A percentile compares a stretch with the other conserved stretches of the same genome.
phyloP scores from a whole-genome alignment of 2,888 invertebrate genomes.

The Aquatica leii region DNA sequence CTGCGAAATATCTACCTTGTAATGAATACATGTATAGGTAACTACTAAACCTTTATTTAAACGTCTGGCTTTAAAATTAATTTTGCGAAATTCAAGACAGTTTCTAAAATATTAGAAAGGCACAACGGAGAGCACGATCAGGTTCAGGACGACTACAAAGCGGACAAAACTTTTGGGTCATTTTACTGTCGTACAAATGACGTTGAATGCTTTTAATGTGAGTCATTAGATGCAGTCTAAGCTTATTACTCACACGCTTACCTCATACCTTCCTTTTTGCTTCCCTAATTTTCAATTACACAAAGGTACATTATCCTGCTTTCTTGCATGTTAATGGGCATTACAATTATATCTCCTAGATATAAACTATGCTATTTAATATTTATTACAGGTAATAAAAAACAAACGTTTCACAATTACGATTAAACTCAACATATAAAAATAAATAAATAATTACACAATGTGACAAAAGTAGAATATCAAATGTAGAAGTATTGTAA shows the following conservation, averaged over 20 bases:
- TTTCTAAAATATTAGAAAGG: no score
- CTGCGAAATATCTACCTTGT: slow-evolving; percentile 19
- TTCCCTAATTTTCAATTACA: slow-evolving; percentile 47
- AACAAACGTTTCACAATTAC: no score
- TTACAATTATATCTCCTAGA: no score
- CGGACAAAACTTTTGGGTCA: no score
- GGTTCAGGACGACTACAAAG: no score
- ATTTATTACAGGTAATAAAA: no score
- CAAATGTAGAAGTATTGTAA: no score
- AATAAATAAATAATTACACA: no score
- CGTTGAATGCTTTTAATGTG: slow-evolving; percentile 36
- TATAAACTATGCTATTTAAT: no score
- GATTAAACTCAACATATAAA: no score
- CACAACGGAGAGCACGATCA: not conserved
- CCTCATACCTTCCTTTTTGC: slow-evolving; percentile 46
- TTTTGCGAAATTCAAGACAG: slow-evolving; percentile 6
- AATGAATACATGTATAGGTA: slow-evolving; percentile 15
- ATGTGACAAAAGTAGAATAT: no score
- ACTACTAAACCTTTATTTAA: slow-evolving; percentile 5
- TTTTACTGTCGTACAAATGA: not conserved
- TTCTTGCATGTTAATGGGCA: slow-evolving; percentile 33
- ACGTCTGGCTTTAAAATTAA: not conserved
- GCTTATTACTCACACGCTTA: slow-evolving; percentile 45
- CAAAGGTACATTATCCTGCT: slow-evolving; percentile 38
- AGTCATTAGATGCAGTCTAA: slow-evolving; percentile 47